A percentile compares a stretch with the other conserved stretches of the same genome.
Evolutionary conservation across 1,140 invertebrate genomes (phyloP).

Genomic region (Hyles euphorbiae): DNA sequence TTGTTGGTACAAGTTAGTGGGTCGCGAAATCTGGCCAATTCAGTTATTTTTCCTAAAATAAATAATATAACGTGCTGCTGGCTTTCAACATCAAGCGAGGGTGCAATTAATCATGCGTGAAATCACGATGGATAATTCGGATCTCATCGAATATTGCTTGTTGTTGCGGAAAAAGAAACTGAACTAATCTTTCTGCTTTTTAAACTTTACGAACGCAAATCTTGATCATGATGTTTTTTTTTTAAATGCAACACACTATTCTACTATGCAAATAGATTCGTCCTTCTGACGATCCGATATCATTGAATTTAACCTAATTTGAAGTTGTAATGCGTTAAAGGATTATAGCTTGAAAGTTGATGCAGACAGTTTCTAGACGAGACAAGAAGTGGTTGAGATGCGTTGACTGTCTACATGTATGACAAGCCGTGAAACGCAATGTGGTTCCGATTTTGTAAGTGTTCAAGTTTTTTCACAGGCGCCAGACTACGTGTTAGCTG

Average conservation of each 20-base stretch:
- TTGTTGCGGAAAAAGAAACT: too few relatives aligned
- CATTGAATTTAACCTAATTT: too few relatives aligned
- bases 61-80: neutral
- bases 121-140: too few relatives aligned
- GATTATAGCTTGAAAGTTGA: conserved; percentile 27
- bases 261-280: too few relatives aligned
- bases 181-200: too few relatives aligned
- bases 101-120: too few relatives aligned
- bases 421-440: conserved; percentile 51
- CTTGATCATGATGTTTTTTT: too few relatives aligned
- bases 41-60: neutral
- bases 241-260: neutral
- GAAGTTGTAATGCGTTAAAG: too few relatives aligned
- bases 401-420: conserved; percentile 29
- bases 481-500: conserved; percentile 25
- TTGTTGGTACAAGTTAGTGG: conserved; percentile 33
- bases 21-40: conserved; percentile 25
- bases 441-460: conserved; percentile 26
- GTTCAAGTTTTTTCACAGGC: conserved; percentile 48
- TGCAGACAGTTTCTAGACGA: conserved; percentile 27
- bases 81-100: too few relatives aligned
- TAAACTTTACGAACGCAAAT: too few relatives aligned
- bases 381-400: conserved; percentile 30
- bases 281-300: too few relatives aligned
- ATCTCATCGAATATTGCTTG: too few relatives aligned